Evolutionary conservation across 2,888 invertebrate species (phyloP), one percentile per base, ranked within the genome.

Genomic region (Drosophila austrosaltans): DNA sequence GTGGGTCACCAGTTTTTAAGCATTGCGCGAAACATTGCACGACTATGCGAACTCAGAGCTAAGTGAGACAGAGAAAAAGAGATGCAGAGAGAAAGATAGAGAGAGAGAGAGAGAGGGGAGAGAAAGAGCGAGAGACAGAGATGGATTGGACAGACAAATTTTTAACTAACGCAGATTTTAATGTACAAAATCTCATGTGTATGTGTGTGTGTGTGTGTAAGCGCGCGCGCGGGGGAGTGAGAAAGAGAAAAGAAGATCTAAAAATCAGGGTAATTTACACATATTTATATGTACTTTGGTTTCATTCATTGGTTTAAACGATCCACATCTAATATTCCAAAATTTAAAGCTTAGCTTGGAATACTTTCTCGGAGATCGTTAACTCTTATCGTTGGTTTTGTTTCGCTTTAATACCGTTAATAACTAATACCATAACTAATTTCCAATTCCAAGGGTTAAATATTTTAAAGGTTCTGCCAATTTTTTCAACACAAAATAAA

Each of bases 1-100:
- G 87, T 84, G 85, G 87, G 87, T 88, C 85, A 90, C 90, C 89
- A 89, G 91, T 91, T 91, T 91, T 91, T 22, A 91, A 91, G 89
- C 85, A 87, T 72, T 63, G 82, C 79, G 82, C 77, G 79, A 83
- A 82, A 79, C 78, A 73, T 72, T 76, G 71, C 62, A 68, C 73
- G 71, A 69, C 67, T 25, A 48, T 48, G 48, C 25, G 48, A 48
- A 48, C 48, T 48, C 48, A 48, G 20, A 48, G 22, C 25, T 48
- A 10, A 25, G 10, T 48, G 48, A 10, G 57, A 22, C 20, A 10
- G 57, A 20, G 20, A 5, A 36, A 39, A 36, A 39, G 32, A 39
- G 30, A 30, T 30, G 30, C 8, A 10, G 56, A 8, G 16, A 8
- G 16, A 36, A 16, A 32, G 28, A 32, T 32, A 32, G 30, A 30